Evolutionary conservation across 1,140 invertebrate genomes (phyloP).

Genomic region (Aphelenchoides besseyi): DNA sequence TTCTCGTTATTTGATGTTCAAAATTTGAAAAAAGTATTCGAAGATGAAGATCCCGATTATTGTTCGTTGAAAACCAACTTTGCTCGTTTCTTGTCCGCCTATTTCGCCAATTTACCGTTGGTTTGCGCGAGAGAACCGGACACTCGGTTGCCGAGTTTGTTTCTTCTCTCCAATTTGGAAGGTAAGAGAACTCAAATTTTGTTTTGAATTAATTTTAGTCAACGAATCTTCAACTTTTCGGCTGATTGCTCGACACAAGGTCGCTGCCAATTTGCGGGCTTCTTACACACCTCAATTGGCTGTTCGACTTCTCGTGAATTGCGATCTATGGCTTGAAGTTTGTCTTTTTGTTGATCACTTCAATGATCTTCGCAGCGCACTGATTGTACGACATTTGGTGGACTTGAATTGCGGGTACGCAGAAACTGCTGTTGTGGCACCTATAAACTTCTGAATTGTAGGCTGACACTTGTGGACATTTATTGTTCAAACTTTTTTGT

Average conservation of each 20-base stretch:
- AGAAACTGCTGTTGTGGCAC: too few relatives aligned
- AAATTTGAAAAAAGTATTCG: background rate
- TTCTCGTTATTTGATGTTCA: background rate
- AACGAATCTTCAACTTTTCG: background rate
- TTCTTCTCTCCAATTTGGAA: background rate
- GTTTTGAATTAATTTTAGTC: background rate
- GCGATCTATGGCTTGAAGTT: background rate
- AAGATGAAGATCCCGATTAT: background rate
- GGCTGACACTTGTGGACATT: background rate
- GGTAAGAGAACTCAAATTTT: background rate
- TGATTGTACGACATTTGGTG: background rate
- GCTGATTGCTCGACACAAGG: background rate
- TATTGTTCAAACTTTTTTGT: background rate
- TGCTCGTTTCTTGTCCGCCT: constrained; percentile 5
- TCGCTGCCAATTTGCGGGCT: background rate
- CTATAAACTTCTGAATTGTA: too few relatives aligned
- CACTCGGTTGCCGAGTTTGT: constrained; percentile 1
- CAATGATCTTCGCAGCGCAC: background rate
- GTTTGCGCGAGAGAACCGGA: background rate
- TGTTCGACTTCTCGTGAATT: background rate
- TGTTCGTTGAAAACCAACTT: background rate
- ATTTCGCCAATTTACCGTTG: constrained; percentile 8
- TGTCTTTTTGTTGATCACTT: constrained; percentile 1
- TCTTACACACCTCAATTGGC: background rate
- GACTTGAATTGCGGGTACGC: constrained; percentile 7